A percentile compares a stretch with the other conserved stretches of the same genome.
phyloP scores from a whole-genome alignment of 2,113 vertebrate genomes.

The Sylvietta virens region DNA sequence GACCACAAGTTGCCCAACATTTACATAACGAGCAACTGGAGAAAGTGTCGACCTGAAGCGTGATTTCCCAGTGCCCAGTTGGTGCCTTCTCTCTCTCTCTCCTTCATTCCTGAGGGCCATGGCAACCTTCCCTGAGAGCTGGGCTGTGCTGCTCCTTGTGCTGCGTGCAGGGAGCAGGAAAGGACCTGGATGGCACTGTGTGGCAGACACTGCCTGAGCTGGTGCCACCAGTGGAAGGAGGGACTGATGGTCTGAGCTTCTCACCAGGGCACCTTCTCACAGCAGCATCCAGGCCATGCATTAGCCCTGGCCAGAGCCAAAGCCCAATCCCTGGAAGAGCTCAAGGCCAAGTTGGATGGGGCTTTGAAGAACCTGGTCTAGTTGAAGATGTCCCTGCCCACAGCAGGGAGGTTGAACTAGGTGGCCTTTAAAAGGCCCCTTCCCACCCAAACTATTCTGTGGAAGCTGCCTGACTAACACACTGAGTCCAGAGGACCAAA shows the following conservation, averaged over 20 bases:
- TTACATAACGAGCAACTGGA: fast-evolving
- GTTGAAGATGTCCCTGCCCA: not conserved
- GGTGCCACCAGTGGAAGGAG: fast-evolving
- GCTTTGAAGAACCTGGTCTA: not conserved
- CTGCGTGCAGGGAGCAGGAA: not conserved
- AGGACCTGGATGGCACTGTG: fast-evolving
- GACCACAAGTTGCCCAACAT: fast-evolving
- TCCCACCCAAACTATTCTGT: not conserved
- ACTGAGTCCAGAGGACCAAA: fast-evolving
- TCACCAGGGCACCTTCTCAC: fast-evolving
- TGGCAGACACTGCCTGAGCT: fast-evolving
- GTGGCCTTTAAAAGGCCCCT: not conserved
- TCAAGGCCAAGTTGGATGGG: not conserved
- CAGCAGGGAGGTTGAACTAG: not conserved
- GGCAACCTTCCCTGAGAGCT: fast-evolving
- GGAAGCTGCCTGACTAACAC: not conserved
- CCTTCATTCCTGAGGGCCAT: too few relatives aligned
- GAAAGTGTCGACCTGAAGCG: fast-evolving
- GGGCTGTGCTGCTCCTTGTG: not conserved
- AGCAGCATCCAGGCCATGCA: fast-evolving
- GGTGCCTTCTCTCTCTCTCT: too few relatives aligned
- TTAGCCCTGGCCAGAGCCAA: not conserved
- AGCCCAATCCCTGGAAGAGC: fast-evolving
- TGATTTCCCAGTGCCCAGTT: not conserved
- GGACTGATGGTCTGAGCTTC: not conserved